Conservation (phyloP, 2,888 invertebrate species). For the Cremastobaeus sp. region DNA sequence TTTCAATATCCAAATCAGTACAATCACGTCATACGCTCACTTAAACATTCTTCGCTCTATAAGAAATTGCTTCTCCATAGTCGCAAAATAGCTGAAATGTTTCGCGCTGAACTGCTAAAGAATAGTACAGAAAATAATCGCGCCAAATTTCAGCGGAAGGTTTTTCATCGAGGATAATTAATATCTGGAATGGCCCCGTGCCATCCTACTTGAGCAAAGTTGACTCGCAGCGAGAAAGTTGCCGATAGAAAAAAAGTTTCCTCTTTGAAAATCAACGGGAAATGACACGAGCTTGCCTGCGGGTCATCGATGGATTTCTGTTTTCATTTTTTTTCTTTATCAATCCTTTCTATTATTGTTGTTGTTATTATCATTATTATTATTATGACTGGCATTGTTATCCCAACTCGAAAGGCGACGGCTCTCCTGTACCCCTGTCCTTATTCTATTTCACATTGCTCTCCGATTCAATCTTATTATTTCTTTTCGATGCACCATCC, state of each 20-base stretch:
- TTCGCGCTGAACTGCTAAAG: too few species aligned
- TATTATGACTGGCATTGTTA: slow-evolving; percentile 36
- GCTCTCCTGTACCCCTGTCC: slow-evolving; percentile 34
- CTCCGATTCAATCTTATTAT: too few species aligned
- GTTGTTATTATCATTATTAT: slow-evolving; percentile 29
- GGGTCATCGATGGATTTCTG: slow-evolving; percentile 56
- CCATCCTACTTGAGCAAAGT: slow-evolving; percentile 29
- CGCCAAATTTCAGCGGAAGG: too few species aligned
- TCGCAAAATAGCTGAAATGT: too few species aligned
- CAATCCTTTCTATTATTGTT: slow-evolving; percentile 24
- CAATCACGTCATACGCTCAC: slow-evolving; percentile 6
- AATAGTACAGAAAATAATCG: too few species aligned
- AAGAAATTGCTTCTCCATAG: slow-evolving; percentile 3
- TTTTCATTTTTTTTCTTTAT: slow-evolving; percentile 46
- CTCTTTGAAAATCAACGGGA: slow-evolving; percentile 56
- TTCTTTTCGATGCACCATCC: slow-evolving; percentile 54
- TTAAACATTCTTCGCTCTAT: neutral
- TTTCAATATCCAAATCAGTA: slow-evolving; percentile 6
- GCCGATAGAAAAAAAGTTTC: slow-evolving; percentile 48
- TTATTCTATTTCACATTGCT: too few species aligned
- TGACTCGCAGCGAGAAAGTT: slow-evolving; percentile 27
- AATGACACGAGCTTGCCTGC: slow-evolving; percentile 55
- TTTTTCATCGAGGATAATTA: too few species aligned
- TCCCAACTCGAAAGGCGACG: slow-evolving; percentile 33
- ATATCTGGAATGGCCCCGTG: too few species aligned